These are phyloP conservation scores for Mongoloraphidia duomilia DNA, from an alignment of 2,888 invertebrate species.

Conservation along the genomic window DNA sequence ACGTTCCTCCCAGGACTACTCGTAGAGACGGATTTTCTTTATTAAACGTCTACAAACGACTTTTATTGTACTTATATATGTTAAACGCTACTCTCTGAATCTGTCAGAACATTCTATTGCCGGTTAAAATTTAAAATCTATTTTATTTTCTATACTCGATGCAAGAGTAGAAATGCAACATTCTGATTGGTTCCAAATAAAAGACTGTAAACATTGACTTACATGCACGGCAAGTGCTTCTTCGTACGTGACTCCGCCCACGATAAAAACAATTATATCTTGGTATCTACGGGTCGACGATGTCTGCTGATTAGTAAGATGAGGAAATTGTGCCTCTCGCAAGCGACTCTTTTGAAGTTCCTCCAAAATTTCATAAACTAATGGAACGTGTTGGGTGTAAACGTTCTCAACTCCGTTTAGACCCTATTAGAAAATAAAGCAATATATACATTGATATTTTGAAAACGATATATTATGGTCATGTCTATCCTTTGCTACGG, in stretches of 20 bases:
- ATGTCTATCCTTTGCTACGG: too few species aligned
- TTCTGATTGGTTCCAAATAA: slow-evolving; percentile 30
- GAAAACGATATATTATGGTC: too few species aligned
- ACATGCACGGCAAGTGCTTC: slow-evolving; percentile 76
- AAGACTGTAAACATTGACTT: slow-evolving; percentile 19
- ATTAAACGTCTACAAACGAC: slow-evolving; percentile 39
- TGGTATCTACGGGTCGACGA: slow-evolving; percentile 50
- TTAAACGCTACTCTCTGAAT: too few species aligned
- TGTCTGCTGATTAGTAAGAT: slow-evolving; percentile 48
- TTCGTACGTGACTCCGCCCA: slow-evolving; percentile 95
- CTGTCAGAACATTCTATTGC: too few species aligned
- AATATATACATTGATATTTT: too few species aligned
- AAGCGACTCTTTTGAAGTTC: slow-evolving; percentile 81
- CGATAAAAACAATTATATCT: slow-evolving; percentile 90
- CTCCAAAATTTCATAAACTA: slow-evolving; percentile 77
- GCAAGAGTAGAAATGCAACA: too few species aligned
- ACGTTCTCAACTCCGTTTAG: slow-evolving; percentile 96
- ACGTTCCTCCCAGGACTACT: slow-evolving; percentile 82
- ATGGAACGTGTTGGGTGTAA: slow-evolving; percentile 95
- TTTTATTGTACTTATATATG: too few species aligned
- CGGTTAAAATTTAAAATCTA: too few species aligned
- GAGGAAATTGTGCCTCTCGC: slow-evolving; percentile 75
- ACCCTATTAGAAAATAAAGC: slow-evolving; percentile 33
- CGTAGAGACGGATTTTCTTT: slow-evolving; percentile 56
- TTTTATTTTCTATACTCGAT: too few species aligned